Conservation (phyloP, 1,140 invertebrate genomes). For the Drosophila kikkawai region DNA sequence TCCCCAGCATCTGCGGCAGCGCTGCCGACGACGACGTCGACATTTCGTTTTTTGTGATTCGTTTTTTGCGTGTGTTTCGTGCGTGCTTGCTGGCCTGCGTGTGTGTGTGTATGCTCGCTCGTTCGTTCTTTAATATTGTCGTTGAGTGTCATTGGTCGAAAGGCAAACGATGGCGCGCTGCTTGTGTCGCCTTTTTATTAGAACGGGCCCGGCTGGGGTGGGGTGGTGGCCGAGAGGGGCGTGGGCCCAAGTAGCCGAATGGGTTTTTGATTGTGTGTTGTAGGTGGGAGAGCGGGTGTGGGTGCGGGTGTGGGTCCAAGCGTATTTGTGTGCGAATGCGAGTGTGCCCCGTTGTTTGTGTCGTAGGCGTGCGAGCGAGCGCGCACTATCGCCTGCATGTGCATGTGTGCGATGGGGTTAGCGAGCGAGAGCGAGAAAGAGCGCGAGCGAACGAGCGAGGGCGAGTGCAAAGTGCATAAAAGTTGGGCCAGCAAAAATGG, state of each 20-base stretch:
- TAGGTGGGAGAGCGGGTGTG: slow-evolving; percentile 18
- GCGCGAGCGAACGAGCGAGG: slow-evolving; percentile 37
- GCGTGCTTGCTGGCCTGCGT: slow-evolving; percentile 14
- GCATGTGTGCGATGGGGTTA: slow-evolving; percentile 16
- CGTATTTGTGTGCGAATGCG: slow-evolving; percentile 26
- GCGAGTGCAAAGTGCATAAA: slow-evolving; percentile 78
- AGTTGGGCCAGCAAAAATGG: slow-evolving; percentile 75
- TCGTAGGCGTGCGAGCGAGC: slow-evolving; percentile 47
- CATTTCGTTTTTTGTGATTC: slow-evolving; percentile 77
- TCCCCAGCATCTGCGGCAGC: slow-evolving; percentile 64
- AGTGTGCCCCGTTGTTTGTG: slow-evolving; percentile 48
- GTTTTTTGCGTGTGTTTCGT: slow-evolving; percentile 52
- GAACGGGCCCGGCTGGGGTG: slow-evolving; percentile 32
- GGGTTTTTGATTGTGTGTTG: slow-evolving; percentile 72
- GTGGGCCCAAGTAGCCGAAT: slow-evolving; percentile 70
- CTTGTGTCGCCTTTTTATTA: slow-evolving; percentile 63
- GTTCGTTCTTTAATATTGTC: slow-evolving; percentile 81
- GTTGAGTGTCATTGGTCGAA: slow-evolving; percentile 85
- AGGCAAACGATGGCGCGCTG: slow-evolving; percentile 33
- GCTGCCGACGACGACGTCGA: slow-evolving; percentile 50
- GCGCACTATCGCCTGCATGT: slow-evolving; percentile 23
- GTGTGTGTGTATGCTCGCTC: slow-evolving; percentile 29
- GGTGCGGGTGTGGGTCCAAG: slow-evolving; percentile 11
- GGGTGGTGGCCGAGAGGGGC: slow-evolving; percentile 45
- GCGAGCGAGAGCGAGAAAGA: slow-evolving; percentile 13